phyloP scores from a whole-genome alignment of 37 sponge, comb jelly and placozoan genomes.

The Ianthella basta region DNA sequence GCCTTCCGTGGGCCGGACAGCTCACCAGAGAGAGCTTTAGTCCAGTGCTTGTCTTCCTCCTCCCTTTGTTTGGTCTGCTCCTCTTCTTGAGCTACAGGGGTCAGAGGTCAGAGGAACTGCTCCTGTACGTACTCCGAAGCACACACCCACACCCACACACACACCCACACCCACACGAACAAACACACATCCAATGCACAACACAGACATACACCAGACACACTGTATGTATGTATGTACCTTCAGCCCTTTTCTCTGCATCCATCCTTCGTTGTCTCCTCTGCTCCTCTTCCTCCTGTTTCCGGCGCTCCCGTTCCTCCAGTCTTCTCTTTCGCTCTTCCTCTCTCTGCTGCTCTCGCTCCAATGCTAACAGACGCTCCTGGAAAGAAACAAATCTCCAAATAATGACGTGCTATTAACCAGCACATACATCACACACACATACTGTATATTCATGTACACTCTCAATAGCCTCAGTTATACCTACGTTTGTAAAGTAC shows the following conservation, averaged over 20 bases:
- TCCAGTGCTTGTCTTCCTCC: slow-evolving; percentile 81
- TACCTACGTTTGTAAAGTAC: too few species aligned
- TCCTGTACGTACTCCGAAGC: not conserved
- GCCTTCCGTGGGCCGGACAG: slow-evolving; percentile 69
- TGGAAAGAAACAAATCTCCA: not conserved
- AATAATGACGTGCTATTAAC: not conserved
- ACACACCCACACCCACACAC: not conserved
- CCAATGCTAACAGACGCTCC: slow-evolving; percentile 58
- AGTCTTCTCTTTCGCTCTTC: slow-evolving; percentile 37
- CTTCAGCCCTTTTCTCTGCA: slow-evolving; percentile 50
- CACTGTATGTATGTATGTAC: not conserved
- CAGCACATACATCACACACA: not conserved
- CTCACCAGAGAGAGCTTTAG: slow-evolving; percentile 68
- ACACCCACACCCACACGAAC: not conserved
- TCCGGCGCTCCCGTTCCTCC: slow-evolving; percentile 49
- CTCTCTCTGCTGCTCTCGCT: slow-evolving; percentile 68
- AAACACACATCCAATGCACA: not conserved
- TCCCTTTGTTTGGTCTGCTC: slow-evolving; percentile 52
- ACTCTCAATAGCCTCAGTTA: too few species aligned
- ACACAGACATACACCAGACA: not conserved
- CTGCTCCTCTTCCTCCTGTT: slow-evolving; percentile 69
- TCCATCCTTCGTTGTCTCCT: slow-evolving; percentile 51
- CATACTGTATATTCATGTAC: too few species aligned
- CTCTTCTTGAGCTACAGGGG: slow-evolving; percentile 39
- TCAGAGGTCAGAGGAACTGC: too few species aligned